Evolutionary conservation across 2,113 vertebrate species (phyloP).

Genomic region (Rhynchopsitta pachyrhyncha): DNA sequence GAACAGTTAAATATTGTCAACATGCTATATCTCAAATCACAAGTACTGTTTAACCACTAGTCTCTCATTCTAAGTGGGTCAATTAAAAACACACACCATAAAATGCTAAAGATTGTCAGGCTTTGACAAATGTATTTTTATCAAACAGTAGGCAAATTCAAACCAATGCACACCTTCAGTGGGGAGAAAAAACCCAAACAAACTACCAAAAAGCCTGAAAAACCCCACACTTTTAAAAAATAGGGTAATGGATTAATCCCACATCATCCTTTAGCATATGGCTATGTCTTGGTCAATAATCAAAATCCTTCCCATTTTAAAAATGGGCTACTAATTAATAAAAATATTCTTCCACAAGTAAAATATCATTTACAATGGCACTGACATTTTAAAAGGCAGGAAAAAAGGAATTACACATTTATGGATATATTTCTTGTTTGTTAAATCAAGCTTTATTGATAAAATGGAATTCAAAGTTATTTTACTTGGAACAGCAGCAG

Average conservation of each 20-base stretch:
- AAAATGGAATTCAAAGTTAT: conserved; percentile 83
- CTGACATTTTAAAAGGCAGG: conserved; percentile 66
- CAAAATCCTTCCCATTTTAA: conserved; percentile 69
- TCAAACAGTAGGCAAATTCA: conserved; percentile 77
- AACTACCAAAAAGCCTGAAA: conserved; percentile 60
- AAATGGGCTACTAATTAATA: conserved; percentile 73
- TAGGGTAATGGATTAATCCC: conserved; percentile 57
- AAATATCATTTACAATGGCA: conserved; percentile 75
- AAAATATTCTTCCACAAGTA: conserved; percentile 73
- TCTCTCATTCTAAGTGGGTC: conserved; percentile 68
- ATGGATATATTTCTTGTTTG: conserved; percentile 78
- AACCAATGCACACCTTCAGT: conserved; percentile 70
- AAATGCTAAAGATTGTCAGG: conserved; percentile 76
- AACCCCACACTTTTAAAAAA: conserved; percentile 63
- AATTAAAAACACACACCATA: conserved; percentile 73
- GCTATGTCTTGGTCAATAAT: conserved; percentile 66
- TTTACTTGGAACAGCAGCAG: conserved; percentile 83
- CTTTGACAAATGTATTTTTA: conserved; percentile 75
- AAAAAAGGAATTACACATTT: conserved; percentile 79
- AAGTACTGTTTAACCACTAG: conserved; percentile 78
- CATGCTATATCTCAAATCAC: conserved; percentile 81
- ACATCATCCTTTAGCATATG: conserved; percentile 58
- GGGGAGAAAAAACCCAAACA: conserved; percentile 1
- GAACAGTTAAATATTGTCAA: conserved; percentile 78
- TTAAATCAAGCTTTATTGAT: conserved; percentile 89